Conservation (phyloP, 2,113 vertebrate genomes). For the Albula glossodonta region DNA sequence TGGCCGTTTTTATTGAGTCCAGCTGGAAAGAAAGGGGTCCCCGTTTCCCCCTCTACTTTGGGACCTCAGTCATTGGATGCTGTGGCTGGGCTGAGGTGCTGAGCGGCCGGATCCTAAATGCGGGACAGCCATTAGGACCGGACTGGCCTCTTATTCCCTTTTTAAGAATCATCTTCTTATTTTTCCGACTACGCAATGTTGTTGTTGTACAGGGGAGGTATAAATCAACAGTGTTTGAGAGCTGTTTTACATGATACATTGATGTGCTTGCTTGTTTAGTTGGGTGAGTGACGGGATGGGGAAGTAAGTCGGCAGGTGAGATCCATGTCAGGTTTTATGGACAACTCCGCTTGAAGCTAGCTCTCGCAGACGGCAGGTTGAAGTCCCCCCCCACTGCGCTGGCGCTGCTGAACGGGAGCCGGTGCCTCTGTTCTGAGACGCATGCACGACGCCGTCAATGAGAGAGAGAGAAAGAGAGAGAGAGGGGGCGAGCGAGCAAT, state of each 20-base stretch:
- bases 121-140: slow-evolving; percentile 28
- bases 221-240: slow-evolving; percentile 29
- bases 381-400: slow-evolving; percentile 64
- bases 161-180: neutral
- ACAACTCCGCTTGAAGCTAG: slow-evolving; percentile 70
- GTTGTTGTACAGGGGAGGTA: slow-evolving; percentile 33
- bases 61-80: slow-evolving; percentile 70
- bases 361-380: slow-evolving; percentile 74
- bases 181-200: slow-evolving; percentile 54
- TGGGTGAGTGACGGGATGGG: slow-evolving; percentile 45
- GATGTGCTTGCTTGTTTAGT: slow-evolving; percentile 66
- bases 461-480: slow-evolving; percentile 25
- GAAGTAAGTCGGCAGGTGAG: slow-evolving; percentile 72
- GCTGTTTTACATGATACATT: slow-evolving; percentile 62
- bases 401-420: slow-evolving; percentile 68
- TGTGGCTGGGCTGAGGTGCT: slow-evolving; percentile 60
- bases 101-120: slow-evolving; percentile 52
- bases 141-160: neutral
- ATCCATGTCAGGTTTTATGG: slow-evolving; percentile 83
- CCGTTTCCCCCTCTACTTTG: slow-evolving; percentile 52
- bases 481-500: no score
- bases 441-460: slow-evolving; percentile 65
- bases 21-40: slow-evolving; percentile 44
- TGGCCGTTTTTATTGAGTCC: slow-evolving; percentile 54
- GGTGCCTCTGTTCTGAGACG: slow-evolving; percentile 62